Conservation (phyloP, 2,888 invertebrate species). For the Perithous albicinctus region DNA sequence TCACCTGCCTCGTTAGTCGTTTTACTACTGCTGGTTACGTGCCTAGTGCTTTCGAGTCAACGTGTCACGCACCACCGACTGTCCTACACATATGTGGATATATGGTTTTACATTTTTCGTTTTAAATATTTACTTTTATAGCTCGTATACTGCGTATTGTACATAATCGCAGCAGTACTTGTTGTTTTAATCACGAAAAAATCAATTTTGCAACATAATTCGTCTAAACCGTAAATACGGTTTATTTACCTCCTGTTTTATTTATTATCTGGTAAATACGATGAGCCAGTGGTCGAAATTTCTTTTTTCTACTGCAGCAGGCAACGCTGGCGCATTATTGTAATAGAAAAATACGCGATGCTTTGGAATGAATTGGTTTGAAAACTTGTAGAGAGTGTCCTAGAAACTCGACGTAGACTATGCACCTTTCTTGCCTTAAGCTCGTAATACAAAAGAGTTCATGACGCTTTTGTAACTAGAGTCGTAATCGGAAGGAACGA, state of each 20-base stretch:
- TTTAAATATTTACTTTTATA: not conserved
- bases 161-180: not conserved
- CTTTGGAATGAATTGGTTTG: constrained; percentile 28
- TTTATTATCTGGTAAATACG: not conserved
- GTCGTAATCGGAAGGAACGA: constrained; percentile 56
- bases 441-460: constrained; percentile 44
- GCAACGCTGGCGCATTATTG: not conserved
- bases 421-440: constrained; percentile 7
- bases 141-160: not conserved
- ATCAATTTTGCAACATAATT: not conserved
- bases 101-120: not conserved
- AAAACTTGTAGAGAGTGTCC: not conserved
- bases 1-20: constrained; percentile 52
- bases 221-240: not conserved
- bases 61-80: constrained; percentile 27
- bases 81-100: constrained; percentile 22
- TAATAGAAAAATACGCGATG: not conserved
- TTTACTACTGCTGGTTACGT: constrained; percentile 37
- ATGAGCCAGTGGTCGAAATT: not conserved
- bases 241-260: not conserved
- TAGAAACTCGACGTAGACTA: not conserved
- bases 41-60: constrained; percentile 29
- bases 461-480: constrained; percentile 54
- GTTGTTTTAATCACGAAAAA: not conserved
- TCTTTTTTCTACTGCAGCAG: not conserved